These are phyloP conservation scores for Pogonophryne albipinna DNA, from an alignment of 2,797 vertebrate genomes.

Conservation along the genomic window DNA sequence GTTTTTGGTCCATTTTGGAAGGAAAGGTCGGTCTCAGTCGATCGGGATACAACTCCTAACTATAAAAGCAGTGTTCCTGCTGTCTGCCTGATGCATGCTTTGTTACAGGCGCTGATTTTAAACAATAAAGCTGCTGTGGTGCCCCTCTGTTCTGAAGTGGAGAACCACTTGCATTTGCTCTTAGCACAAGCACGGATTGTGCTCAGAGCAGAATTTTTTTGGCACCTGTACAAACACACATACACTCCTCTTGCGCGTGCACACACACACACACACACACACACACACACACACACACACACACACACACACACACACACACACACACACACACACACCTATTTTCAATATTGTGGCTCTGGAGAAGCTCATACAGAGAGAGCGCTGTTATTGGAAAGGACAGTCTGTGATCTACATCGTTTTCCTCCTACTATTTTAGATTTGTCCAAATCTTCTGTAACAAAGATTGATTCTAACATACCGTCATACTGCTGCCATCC, in stretches of 20 bases:
- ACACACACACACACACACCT: constrained; percentile 31
- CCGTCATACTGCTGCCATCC: neutral
- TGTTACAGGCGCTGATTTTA: constrained; percentile 43
- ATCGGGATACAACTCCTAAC: constrained; percentile 26
- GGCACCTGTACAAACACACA: constrained; percentile 65
- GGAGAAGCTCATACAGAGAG: constrained; percentile 32
- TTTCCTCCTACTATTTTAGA: constrained; percentile 5
- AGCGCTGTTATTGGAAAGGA: constrained; percentile 22
- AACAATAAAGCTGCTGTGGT: constrained; percentile 40
- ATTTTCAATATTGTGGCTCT: constrained; percentile 59
- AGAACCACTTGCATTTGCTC: constrained; percentile 44
- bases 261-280: neutral
- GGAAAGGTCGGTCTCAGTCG: neutral
- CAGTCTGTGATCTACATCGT: constrained; percentile 20
- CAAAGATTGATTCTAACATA: neutral
- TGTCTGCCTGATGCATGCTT: constrained; percentile 26
- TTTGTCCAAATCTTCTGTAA: neutral
- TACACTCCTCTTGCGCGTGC: neutral
- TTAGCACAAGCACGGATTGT: constrained; percentile 65
- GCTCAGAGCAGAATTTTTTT: constrained; percentile 45
- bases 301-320: neutral
- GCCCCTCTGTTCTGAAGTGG: constrained; percentile 53
- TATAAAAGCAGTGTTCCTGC: constrained; percentile 3
- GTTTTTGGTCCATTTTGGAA: constrained; percentile 4
- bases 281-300: neutral